A percentile compares a stretch with the other conserved stretches of the same genome.
phyloP scores from a whole-genome alignment of 2,888 invertebrate species.

The Coenonympha glycerion region DNA sequence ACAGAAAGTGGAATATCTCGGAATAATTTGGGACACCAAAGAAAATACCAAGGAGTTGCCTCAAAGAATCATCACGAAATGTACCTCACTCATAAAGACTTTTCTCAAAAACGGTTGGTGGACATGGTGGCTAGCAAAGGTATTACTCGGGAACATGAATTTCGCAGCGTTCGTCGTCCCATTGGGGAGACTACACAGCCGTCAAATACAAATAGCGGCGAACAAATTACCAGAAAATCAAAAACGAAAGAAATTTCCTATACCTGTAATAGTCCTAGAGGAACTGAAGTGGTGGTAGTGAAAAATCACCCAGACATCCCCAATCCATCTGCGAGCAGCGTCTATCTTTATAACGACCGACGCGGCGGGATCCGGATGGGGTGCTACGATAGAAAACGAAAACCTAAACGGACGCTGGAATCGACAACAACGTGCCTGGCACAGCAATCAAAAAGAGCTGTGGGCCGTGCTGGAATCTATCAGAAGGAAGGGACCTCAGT shows the following conservation, averaged over 20 bases:
- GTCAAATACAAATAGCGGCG: neutral
- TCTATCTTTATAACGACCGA: neutral
- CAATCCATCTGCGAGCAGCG: neutral
- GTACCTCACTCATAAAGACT: neutral
- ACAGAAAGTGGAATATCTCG: neutral
- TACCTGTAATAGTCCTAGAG: neutral
- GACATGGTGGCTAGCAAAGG: neutral
- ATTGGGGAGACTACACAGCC: neutral
- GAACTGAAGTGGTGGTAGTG: neutral
- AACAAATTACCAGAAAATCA: neutral
- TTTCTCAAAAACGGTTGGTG: neutral
- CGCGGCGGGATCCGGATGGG: neutral
- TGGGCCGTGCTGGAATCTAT: neutral
- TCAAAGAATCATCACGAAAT: neutral
- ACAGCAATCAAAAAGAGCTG: neutral
- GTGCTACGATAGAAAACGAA: neutral
- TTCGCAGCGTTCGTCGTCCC: neutral
- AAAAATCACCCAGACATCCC: neutral
- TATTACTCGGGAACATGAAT: neutral
- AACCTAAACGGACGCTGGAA: neutral
- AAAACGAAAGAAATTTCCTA: neutral
- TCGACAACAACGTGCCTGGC: neutral
- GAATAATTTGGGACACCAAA: neutral
- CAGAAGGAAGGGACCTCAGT: neutral
- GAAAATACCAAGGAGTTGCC: neutral